Conservation (phyloP, 2,888 invertebrate species). For the Diarsia dahlii region DNA sequence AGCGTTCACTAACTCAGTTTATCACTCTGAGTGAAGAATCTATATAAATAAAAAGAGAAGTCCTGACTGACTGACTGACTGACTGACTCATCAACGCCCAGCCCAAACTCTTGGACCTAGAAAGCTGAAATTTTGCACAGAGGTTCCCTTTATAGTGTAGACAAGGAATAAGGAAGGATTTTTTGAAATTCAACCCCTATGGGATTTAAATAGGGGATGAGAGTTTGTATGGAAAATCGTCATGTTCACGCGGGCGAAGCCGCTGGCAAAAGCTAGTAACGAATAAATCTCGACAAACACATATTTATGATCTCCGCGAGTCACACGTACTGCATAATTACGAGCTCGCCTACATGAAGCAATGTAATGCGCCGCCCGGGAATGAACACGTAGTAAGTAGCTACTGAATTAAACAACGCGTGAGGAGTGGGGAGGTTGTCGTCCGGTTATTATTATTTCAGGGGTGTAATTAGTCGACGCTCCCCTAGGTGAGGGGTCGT, state of each 20-base stretch:
- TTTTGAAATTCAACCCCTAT: no score
- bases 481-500: neutral
- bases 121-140: no score
- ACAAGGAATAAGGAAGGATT: no score
- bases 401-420: slow-evolving; percentile 42
- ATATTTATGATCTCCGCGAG: slow-evolving; percentile 5
- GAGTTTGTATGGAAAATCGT: no score
- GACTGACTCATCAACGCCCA: no score
- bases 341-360: slow-evolving; percentile 2
- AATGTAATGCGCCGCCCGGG: slow-evolving; percentile 16
- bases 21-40: neutral
- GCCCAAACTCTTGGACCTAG: no score
- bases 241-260: no score
- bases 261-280: no score
- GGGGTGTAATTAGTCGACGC: slow-evolving; percentile 37
- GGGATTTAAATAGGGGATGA: no score
- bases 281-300: neutral
- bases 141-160: no score
- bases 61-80: no score
- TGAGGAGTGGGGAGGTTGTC: neutral
- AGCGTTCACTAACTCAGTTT: neutral
- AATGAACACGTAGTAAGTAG: slow-evolving; percentile 3
- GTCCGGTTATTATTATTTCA: slow-evolving; percentile 55
- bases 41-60: no score
- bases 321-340: slow-evolving; percentile 37